Evolutionary conservation across 2,888 invertebrate genomes (phyloP).

Genomic region (Rhabditoides inermis): DNA sequence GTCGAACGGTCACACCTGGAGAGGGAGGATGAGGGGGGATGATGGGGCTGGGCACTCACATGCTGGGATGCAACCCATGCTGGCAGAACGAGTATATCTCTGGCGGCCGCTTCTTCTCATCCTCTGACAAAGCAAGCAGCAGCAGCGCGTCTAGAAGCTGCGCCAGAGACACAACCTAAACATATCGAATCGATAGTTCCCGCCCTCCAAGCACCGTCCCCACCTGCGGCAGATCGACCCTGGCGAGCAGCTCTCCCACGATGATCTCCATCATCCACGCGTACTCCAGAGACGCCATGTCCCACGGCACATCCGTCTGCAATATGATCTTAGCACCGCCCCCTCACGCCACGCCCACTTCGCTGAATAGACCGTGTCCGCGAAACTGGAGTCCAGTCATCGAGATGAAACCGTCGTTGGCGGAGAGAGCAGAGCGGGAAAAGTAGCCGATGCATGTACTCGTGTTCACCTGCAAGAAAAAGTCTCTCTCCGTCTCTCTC

Average conservation of each 20-base stretch:
- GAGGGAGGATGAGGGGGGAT: no score
- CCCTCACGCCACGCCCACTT: no score
- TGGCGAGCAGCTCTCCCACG: slow-evolving; percentile 82
- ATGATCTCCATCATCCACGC: slow-evolving; percentile 91
- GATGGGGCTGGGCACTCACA: no score
- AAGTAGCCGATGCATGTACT: background rate
- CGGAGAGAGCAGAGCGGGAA: background rate
- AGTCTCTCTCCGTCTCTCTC: background rate
- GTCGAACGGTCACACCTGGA: no score
- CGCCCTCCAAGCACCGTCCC: no score
- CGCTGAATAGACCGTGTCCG: no score
- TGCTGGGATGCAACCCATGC: slow-evolving; percentile 49
- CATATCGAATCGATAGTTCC: no score
- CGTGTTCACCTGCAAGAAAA: background rate
- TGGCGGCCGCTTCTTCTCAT: slow-evolving; percentile 79
- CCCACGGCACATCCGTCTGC: slow-evolving; percentile 76
- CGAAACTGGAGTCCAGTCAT: no score
- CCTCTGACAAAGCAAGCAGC: slow-evolving; percentile 74
- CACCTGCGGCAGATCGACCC: slow-evolving; percentile 70
- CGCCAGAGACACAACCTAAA: slow-evolving; percentile 71
- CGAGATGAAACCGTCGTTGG: no score
- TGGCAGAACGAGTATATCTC: slow-evolving; percentile 61
- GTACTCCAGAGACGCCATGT: slow-evolving; percentile 90
- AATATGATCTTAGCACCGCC: no score
- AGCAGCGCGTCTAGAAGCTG: slow-evolving; percentile 81